Evolutionary conservation across 2,113 vertebrate species (phyloP), one percentile per base, ranked within the genome.

Genomic region (Cynopterus brachyotis): DNA sequence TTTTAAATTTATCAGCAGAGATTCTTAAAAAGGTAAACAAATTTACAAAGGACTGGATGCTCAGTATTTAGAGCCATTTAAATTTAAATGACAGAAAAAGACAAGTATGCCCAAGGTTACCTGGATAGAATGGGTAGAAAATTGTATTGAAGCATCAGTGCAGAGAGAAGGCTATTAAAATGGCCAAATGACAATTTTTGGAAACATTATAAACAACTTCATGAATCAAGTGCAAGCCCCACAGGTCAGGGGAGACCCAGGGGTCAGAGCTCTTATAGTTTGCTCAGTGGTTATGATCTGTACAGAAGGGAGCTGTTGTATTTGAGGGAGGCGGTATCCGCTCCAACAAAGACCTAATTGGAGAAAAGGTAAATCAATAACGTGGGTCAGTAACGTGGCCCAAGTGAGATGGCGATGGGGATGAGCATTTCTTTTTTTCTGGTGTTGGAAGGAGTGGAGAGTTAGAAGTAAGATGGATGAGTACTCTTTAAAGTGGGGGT

Each of bases 21-120:
- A 42, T 10, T 20, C 42, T 84, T 53, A 42, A 42, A 84, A 76
- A 76, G 13, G 30, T 64, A 20, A 57, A 69, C 73, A 10, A 81
- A 79, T 81, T 92, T 55, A 57, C 15, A 73, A 20, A 22, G 72
- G 30, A 24, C n/a, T 86, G 2, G 30, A 59, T 37, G 42, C 53
- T 37, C 37, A 57, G 50, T 53, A 59, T 53, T 79, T 79, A 20
- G 72, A 83, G 26, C 22, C 57, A 64, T 91, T 91, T 26, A 53
- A 7, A 72, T 81, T 84, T 78, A 88, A 81, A 16, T 45, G 42
- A 22, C 62, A 79, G 78, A 13, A 45, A 86, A 82, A 81, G 59
- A 67, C 2, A 35, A 4, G 24, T 50, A 67, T 59, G 8, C 9
- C 9, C 55, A 45, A 92, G 22, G n/a, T 28, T 10, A 6, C 35